Base-by-base conservation (phyloP, 2,113 vertebrate genomes). In the Oceanites oceanicus region DNA sequence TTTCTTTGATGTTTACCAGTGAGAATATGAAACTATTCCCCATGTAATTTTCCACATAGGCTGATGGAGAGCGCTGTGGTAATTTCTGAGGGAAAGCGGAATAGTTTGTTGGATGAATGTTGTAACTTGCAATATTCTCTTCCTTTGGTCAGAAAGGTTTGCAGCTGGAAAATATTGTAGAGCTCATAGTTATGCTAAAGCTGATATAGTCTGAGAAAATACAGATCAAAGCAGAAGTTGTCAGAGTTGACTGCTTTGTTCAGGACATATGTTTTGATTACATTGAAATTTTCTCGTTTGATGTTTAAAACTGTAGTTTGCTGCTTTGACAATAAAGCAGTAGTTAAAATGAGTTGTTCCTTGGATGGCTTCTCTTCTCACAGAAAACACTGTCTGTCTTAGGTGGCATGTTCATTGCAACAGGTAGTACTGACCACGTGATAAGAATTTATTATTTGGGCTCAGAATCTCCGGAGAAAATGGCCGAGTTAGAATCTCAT, bases 391-490 rank as follows among this genome's bases (percentile, higher is more conserved):
- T 95, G 52, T 92, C 91, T 92, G 84, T 92, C 66, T 38, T 65
- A 99, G 99, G 99, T 97, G 99, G 99, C 42, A 99, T 99, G 99
- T 99, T 99, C 97, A 98, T 99, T 98, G 99, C 98, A 70, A 99
- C 99, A 67, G 99, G 99, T 63, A 98, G 99, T 89, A 99, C 99
- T 59, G 99, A 99, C 97, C 99, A 99, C 14, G 98, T 99, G 94
- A 99, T 99, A 96, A 98, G 99, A 94, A 99, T 99, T 95, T 99
- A 99, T 97, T 99, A 99, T 97, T 98, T 99, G 97, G 99, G 99
- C 86, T 98, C 98, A 49, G 99, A 99, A 79, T 98, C 97, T 19
- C 99, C 99, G 2, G 98, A 99, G 97, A 99, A 99, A 97, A 98
- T 99, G 76, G 99, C 99, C 13, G 99, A 99, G 96, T 98, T 99